Percentiles rank a stretch among this genome's conserved stretches.
Evolutionary conservation across 1,140 invertebrate genomes (phyloP).

Genomic region (Temnothorax nylanderi): DNA sequence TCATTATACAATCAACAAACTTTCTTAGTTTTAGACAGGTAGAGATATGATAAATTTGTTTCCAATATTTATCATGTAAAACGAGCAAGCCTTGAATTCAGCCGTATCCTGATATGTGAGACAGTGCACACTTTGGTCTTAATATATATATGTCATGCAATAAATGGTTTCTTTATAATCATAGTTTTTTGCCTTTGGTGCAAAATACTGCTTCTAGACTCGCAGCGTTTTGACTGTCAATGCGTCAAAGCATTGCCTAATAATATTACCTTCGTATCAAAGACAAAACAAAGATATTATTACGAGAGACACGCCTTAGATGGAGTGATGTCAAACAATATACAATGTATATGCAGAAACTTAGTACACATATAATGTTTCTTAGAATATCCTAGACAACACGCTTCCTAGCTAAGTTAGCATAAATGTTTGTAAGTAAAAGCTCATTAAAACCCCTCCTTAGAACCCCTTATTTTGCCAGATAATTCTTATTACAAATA

Average conservation of each 20-base stretch:
- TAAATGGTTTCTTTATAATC: conserved; percentile 36
- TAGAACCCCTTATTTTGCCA: not conserved
- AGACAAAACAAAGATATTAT: conserved; percentile 23
- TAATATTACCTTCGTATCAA: conserved; percentile 26
- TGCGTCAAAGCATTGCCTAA: not conserved
- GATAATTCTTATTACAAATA: conserved; percentile 7
- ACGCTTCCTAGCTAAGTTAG: conserved; percentile 8
- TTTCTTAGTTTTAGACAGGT: not conserved
- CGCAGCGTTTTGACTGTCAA: conserved; percentile 4
- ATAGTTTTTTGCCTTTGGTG: not conserved
- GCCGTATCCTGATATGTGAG: conserved; percentile 64
- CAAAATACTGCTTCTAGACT: conserved; percentile 22
- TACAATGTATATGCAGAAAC: conserved; percentile 55
- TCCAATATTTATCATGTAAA: not conserved
- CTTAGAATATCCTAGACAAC: conserved; percentile 5
- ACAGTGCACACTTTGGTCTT: conserved; percentile 63
- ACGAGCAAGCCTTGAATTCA: conserved; percentile 57
- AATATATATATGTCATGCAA: conserved; percentile 68
- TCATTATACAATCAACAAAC: not conserved
- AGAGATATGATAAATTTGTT: conserved; percentile 3
- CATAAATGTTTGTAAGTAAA: conserved; percentile 10
- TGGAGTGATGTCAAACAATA: conserved; percentile 51
- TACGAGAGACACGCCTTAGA: conserved; percentile 31
- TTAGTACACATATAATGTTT: conserved; percentile 30
- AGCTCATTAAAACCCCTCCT: conserved; percentile 25